Conservation (phyloP, 2,888 invertebrate species). For the Podotricha telesiphe region DNA sequence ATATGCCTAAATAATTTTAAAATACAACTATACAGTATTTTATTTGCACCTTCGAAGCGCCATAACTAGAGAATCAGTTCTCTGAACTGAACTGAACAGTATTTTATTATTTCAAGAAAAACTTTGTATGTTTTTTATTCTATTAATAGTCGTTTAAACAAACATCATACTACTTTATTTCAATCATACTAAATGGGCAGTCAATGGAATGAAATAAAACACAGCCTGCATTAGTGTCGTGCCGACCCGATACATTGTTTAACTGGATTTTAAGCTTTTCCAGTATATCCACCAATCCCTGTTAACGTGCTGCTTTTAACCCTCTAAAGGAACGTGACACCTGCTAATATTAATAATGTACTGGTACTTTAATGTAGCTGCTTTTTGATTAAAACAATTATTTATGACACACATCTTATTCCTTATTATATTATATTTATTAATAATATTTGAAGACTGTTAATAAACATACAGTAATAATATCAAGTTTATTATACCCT, state of each 20-base stretch:
- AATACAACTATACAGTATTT: too few species aligned
- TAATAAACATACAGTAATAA: too few species aligned
- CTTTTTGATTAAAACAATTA: not conserved
- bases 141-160: too few species aligned
- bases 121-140: too few species aligned
- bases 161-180: not conserved
- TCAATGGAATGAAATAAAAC: not conserved
- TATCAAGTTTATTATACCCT: too few species aligned
- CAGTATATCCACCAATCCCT: not conserved
- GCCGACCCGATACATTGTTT: not conserved
- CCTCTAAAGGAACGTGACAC: not conserved
- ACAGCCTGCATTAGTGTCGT: not conserved
- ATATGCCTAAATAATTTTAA: too few species aligned
- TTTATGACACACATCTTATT: not conserved
- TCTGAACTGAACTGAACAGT: too few species aligned
- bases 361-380: not conserved
- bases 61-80: too few species aligned
- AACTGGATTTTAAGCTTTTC: not conserved
- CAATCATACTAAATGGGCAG: not conserved
- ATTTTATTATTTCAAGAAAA: too few species aligned
- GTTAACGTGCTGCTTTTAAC: not conserved
- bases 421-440: too few species aligned
- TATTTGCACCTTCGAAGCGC: too few species aligned
- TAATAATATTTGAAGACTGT: too few species aligned
- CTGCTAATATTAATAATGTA: not conserved